phyloP scores from a whole-genome alignment of 1,140 invertebrate genomes.

The Apolygus lucorum region DNA sequence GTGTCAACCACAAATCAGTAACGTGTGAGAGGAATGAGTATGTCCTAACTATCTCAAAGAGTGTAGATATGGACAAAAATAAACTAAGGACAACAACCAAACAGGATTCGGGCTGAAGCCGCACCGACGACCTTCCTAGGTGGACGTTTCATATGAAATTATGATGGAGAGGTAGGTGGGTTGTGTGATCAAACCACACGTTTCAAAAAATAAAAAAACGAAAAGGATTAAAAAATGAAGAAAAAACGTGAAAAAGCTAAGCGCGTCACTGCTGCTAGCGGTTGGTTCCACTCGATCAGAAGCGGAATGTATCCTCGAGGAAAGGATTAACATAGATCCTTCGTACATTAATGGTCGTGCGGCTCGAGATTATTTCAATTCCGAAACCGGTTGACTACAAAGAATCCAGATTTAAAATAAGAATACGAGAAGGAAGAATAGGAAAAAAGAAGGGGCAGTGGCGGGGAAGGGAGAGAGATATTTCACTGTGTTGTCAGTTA shows the following conservation, averaged over 20 bases:
- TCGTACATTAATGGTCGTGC: conserved; percentile 22
- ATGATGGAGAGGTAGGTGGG: not conserved
- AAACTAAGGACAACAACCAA: no score
- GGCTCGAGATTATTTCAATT: conserved; percentile 27
- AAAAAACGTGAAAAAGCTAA: not conserved
- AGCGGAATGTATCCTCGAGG: conserved; percentile 1
- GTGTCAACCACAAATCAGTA: no score
- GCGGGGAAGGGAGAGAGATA: conserved; percentile 18
- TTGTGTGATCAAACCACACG: not conserved
- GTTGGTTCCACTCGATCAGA: conserved; percentile 14
- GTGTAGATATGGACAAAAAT: no score
- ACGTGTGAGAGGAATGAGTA: no score
- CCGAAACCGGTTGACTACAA: conserved; percentile 28
- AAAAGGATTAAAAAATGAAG: not conserved
- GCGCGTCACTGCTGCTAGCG: not conserved
- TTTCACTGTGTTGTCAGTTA: conserved; percentile 23
- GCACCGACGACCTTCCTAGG: no score
- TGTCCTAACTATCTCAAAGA: no score
- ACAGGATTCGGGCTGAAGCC: no score
- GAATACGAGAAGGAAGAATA: conserved; percentile 23
- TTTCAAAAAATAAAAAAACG: not conserved
- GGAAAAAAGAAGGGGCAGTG: conserved; percentile 2
- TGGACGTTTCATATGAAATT: not conserved
- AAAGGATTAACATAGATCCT: conserved; percentile 19
- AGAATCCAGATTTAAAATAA: conserved; percentile 29